A percentile compares a stretch with the other conserved stretches of the same genome.
phyloP scores from a whole-genome alignment of 2,113 vertebrate genomes.

The Erythrocebus patas region DNA sequence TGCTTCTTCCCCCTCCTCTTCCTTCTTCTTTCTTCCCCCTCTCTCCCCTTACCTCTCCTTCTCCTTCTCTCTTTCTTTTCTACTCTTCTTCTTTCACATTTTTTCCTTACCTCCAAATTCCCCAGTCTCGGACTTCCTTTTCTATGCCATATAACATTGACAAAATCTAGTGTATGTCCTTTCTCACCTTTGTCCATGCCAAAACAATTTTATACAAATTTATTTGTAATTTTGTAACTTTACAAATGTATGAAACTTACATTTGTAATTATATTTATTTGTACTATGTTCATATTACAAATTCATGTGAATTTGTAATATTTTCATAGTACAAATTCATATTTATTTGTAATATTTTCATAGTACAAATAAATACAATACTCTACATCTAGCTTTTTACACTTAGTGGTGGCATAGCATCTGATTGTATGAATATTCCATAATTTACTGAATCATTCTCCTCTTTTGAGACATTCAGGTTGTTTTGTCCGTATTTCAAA shows the following conservation, averaged over 20 bases:
- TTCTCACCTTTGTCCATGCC: not conserved
- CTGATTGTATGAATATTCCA: not conserved
- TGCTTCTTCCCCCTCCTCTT: no score
- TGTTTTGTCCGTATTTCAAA: not conserved
- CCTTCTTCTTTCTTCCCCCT: no score
- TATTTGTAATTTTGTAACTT: no score
- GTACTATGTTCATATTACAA: no score
- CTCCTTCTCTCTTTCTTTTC: not conserved
- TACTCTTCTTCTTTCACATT: not conserved
- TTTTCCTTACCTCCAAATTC: not conserved
- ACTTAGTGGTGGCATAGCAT: not conserved
- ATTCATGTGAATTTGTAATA: no score
- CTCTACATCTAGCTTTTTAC: not conserved
- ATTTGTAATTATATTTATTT: no score
- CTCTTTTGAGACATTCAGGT: not conserved
- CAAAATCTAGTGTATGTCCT: not conserved
- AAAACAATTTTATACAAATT: not conserved
- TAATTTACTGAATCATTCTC: not conserved
- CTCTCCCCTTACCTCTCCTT: not conserved
- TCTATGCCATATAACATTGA: not conserved
- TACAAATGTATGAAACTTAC: no score
- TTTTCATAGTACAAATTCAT: no score
- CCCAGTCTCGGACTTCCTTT: not conserved
- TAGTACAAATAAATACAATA: not conserved
- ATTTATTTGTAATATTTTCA: no score